phyloP scores from a whole-genome alignment of 2,888 invertebrate genomes.

The Drosophila picticornis region DNA sequence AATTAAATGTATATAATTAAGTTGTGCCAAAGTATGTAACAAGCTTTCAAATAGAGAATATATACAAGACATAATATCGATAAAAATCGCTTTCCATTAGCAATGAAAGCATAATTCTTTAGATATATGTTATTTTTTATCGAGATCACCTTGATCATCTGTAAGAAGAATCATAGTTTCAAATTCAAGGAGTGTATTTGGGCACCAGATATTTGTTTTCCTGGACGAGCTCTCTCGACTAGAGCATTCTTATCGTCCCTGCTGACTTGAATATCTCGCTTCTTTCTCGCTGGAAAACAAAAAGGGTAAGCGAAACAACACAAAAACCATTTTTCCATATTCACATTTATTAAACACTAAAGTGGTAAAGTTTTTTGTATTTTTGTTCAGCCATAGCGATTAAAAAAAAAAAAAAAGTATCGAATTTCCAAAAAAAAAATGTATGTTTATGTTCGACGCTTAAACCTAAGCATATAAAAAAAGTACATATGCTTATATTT shows the following conservation, averaged over 20 bases:
- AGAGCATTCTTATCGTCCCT: neutral
- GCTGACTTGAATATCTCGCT: neutral
- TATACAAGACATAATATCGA: neutral
- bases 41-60: neutral
- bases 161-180: neutral
- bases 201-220: too few relatives aligned
- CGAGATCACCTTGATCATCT: neutral
- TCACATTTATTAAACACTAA: slow-evolving; percentile 75
- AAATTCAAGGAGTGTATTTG: neutral
- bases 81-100: neutral
- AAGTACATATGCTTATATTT: slow-evolving; percentile 13
- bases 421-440: slow-evolving; percentile 49
- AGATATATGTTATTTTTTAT: neutral
- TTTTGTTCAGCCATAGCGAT: slow-evolving; percentile 65
- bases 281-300: neutral
- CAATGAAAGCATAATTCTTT: neutral
- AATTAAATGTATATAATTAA: too few relatives aligned
- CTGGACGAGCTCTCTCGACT: neutral
- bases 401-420: slow-evolving; percentile 54
- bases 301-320: neutral
- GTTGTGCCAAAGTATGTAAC: too few relatives aligned
- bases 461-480: slow-evolving; percentile 45
- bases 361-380: slow-evolving; percentile 57
- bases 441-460: slow-evolving; percentile 11
- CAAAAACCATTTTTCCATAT: slow-evolving; percentile 36